Conservation (phyloP, 2,888 invertebrate species). For the Bhutanitis thaidina region DNA sequence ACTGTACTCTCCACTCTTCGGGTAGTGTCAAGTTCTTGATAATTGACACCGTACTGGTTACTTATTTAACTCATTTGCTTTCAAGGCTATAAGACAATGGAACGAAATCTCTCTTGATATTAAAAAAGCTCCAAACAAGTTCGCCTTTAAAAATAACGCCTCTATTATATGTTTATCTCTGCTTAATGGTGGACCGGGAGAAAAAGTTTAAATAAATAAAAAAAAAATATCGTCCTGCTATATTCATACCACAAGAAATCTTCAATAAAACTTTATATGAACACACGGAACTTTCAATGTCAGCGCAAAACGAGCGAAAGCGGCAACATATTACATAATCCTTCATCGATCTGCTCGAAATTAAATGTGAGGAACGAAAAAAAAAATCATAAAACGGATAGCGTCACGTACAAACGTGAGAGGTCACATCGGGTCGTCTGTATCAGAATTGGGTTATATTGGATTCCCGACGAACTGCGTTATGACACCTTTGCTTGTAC, state of each 20-base stretch:
- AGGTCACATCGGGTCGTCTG: slow-evolving; percentile 10
- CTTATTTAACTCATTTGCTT: too few species aligned
- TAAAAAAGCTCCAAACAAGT: too few species aligned
- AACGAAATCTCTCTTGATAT: too few species aligned
- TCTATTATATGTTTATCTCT: too few species aligned
- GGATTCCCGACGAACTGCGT: slow-evolving; percentile 7
- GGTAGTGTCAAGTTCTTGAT: too few species aligned
- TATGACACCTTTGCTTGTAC: slow-evolving; percentile 12
- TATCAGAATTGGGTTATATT: slow-evolving; percentile 18
- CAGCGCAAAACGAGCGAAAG: background rate
- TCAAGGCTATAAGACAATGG: too few species aligned
- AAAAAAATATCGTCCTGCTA: too few species aligned
- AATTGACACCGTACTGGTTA: too few species aligned
- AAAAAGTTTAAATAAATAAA: too few species aligned
- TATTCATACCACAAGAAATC: background rate
- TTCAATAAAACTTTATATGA: background rate
- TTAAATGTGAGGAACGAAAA: slow-evolving; percentile 9
- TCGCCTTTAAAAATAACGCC: too few species aligned
- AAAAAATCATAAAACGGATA: slow-evolving; percentile 12
- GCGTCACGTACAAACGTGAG: slow-evolving; percentile 10
- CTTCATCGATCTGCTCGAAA: slow-evolving; percentile 4
- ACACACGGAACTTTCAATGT: slow-evolving; percentile 6
- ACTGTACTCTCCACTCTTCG: too few species aligned
- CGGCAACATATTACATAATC: slow-evolving; percentile 11
- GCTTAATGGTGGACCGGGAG: too few species aligned